Base-by-base conservation (phyloP, 2,113 vertebrate species). In the Cottus gobio region DNA sequence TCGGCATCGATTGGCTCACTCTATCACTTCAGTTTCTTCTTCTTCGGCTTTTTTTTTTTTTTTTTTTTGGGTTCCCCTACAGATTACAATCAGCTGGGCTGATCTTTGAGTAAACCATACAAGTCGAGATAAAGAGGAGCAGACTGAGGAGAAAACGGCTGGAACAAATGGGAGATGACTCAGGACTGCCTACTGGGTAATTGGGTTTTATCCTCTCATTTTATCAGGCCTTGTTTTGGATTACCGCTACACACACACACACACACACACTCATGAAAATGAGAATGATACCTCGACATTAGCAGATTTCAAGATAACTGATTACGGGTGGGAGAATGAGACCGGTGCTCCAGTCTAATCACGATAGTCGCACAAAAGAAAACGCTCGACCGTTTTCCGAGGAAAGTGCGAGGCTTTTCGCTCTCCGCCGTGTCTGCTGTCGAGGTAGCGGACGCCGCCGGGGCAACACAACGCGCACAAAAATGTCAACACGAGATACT, bases 71-170 rank as follows among this genome's bases (percentile, higher is more conserved):
- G 31, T 88, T 80, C 75, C 90, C 87, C 79, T 80, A 58, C 85
- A 92, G 88, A 92, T 93, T 87, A 85, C 77, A 82, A 88, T 92
- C 85, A 77, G 73, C 60, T 56, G 69, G 66, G 80, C 63, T 78
- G 64, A 86, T 91, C 85, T 92, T 88, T 92, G 91, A 79, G 85
- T 85, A 91, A 92, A 92, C 80, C 83, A 84, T 85, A 91, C 81
- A 75, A 87, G 89, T 70, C 30, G 63, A 90, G 83, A 92, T 87
- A 90, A 86, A 88, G 71, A 84, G 67, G 67, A 74, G 50, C 8
- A 77, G 71, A 71, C 46, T 22, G 61, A 77, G 70, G 57, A 75
- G 86, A 87, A 88, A 92, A 90, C 78, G 78, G 64, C 74, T 79
- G 71, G 56, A 85, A 91, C 82, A 87, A 91, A 92, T 84, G 65